Base-by-base conservation (phyloP, 2,888 invertebrate genomes). In the Microchrysa polita region DNA sequence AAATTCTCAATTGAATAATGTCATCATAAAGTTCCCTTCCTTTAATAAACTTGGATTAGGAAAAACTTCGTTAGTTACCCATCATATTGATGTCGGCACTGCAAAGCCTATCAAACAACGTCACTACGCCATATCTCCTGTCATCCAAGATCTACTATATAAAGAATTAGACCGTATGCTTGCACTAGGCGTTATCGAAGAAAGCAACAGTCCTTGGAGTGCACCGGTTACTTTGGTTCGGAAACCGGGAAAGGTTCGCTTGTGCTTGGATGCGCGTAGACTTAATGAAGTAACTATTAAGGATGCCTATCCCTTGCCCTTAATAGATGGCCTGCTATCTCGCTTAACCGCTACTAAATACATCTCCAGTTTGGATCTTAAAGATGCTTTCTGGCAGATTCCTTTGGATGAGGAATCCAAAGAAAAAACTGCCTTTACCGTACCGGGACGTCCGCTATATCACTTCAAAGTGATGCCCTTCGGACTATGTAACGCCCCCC, bases 131-230 rank as follows among this genome's bases (percentile, higher is more conserved):
- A 16, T 52, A 4, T 52, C 52, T 9, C 52, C 52, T 5, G 52
- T 52, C 12, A 14, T 52, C 9, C 52, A 52, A 52, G 52, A 52
- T 14, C 14, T 52, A 10, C 16, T 52, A 16, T 52, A 52, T 14
- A 14, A 52, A 52, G 52, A 52, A 52, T 14, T 14, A 4, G 52
- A 52, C 16, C 52, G 52, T 5, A 52, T 52, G 52, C 52, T 52
- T 16, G 27, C 2, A 7, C 27, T 74, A 1, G 78, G 75, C 2
- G 75, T 81, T 0, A 76, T 81, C 1, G 79, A 80, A 34, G 76
- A 74, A 5, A 79, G 27, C 27, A 2, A 34, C 27, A 34, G 27
- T 7, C 7, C 27, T 34, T 34, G 27, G 27, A 34, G 27, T 34
- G 27, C 27, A 2, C 27, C 27, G 4, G 27, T 34, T 5, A 34